Evolutionary conservation across 2,113 vertebrate species (phyloP).

Genomic region (Ciconia boyciana): DNA sequence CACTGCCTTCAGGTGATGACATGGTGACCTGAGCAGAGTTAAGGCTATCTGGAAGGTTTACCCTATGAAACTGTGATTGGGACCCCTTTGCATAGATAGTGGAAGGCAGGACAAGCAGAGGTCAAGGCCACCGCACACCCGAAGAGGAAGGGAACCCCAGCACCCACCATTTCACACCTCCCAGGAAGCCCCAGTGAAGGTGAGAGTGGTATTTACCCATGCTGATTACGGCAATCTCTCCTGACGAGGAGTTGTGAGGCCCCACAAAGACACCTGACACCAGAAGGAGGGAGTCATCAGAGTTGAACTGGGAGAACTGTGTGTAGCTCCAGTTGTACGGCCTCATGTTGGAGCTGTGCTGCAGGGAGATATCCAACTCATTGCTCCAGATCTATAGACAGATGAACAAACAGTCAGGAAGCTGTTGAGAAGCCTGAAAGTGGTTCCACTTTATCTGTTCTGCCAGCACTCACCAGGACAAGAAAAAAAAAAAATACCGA

Average conservation of each 20-base stretch:
- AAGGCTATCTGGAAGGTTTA: not conserved
- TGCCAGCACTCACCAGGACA: not conserved
- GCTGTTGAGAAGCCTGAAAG: not conserved
- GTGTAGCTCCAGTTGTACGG: constrained; percentile 98
- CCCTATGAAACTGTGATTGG: rapidly evolving
- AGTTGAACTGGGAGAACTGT: constrained; percentile 98
- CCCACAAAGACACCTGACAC: constrained; percentile 95
- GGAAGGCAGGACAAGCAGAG: not conserved
- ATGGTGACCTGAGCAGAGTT: rapidly evolving
- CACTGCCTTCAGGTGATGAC: not conserved
- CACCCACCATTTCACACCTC: not conserved
- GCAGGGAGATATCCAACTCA: constrained; percentile 84
- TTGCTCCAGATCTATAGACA: constrained; percentile 88
- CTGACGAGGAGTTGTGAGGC: constrained; percentile 88
- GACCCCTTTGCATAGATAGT: not conserved
- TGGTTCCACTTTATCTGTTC: not conserved
- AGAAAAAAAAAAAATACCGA: not conserved
- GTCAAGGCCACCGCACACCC: not conserved
- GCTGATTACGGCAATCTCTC: constrained; percentile 94
- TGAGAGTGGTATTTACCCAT: constrained; percentile 72
- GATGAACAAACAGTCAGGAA: not conserved
- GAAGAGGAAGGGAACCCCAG: not conserved
- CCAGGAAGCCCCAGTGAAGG: not conserved
- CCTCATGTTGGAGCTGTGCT: constrained; percentile 94
- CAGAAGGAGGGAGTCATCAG: constrained; percentile 89